Base-by-base conservation (phyloP, 2,888 invertebrate species). In the Urechis unicinctus region DNA sequence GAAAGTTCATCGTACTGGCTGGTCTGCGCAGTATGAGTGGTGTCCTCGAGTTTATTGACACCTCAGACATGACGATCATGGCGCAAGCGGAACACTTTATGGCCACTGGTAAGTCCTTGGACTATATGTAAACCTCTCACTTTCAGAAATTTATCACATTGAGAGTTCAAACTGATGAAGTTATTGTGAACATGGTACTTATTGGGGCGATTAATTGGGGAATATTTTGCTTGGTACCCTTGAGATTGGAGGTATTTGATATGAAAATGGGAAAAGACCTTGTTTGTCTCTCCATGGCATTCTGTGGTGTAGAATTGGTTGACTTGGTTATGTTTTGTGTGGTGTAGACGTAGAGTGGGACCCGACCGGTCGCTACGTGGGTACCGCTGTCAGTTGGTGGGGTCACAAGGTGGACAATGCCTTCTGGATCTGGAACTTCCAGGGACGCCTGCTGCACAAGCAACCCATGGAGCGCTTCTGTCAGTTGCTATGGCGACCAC, bases 381-480 rank as follows among this genome's bases (percentile, higher is more conserved):
- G 91, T 52, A 94, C 96, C 0, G 91, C 89, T 1, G 94, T 96
- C 22, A 94, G 94, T 1, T 88, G 88, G 60, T 95, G 95, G 87
- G 95, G 93, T 72, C 90, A 91, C 61, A 95, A 93, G 81, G 81
- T 82, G 52, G 85, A 86, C 74, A 83, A 83, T 63, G 96, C 94
- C 1, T 98, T 92, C 80, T 93, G 94, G 85, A 86, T 98, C 73
- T 96, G 96, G 89, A 92, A 93, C 36, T 97, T 98, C 87, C 97
- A 98, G 62, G 87, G 87, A 2, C 82, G 84, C 63, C 82, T 88
- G 59, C 75, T 90, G 48, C 84, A 85, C 65, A 83, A 95, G 69
- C 88, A 91, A 61, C 89, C 89, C 79, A 82, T 94, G 66, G 96
- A 95, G 68, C 87, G 88, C 50, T 95, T 98, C 78, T 91, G 92